Evolutionary conservation across 2,113 vertebrate species (phyloP).

Genomic region (human): GRCh38 chr14:95208501-95209000

Average conservation of each 20-base stretch:
- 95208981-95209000: background rate
- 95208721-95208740: background rate
- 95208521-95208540: background rate
- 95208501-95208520: background rate
- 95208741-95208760: background rate
- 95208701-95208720: background rate
- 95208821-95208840: background rate
- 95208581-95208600: background rate
- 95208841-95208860: background rate
- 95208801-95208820: background rate
- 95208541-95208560: background rate
- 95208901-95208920: background rate
- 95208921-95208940: background rate
- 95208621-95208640: background rate
- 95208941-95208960: background rate
- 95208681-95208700: background rate
- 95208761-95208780: background rate
- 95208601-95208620: background rate
- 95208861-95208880: background rate
- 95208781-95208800: background rate
- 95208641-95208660: background rate
- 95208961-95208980: background rate
- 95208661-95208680: background rate
- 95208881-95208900: background rate
- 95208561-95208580: fast-evolving